Percentiles rank a stretch among this genome's conserved stretches.
phyloP scores from a whole-genome alignment of 2,113 vertebrate species.

The Camelus dromedarius region DNA sequence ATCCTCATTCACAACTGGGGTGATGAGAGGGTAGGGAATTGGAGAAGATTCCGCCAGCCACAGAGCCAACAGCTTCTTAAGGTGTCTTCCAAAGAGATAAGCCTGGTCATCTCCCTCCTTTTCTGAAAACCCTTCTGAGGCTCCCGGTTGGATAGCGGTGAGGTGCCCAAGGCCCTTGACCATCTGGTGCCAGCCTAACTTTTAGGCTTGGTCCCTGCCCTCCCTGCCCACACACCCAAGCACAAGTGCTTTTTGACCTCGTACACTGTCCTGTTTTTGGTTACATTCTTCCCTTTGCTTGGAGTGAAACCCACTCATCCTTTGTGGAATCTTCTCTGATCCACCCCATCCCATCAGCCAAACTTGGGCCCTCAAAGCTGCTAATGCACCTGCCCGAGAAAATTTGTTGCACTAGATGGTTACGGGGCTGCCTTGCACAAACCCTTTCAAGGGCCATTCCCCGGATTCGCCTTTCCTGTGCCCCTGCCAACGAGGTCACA shows the following conservation, averaged over 20 bases:
- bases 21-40: background rate
- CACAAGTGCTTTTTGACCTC: background rate
- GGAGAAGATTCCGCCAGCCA: background rate
- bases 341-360: background rate
- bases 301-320: background rate
- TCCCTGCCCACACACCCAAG: background rate
- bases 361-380: background rate
- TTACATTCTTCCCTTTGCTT: background rate
- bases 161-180: background rate
- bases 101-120: background rate
- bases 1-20: constrained; percentile 14
- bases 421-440: background rate
- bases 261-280: background rate
- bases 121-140: background rate
- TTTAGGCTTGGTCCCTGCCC: background rate
- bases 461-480: background rate
- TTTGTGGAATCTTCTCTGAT: background rate
- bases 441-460: background rate
- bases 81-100: background rate
- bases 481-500: background rate
- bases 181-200: background rate
- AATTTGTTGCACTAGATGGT: background rate
- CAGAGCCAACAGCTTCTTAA: background rate
- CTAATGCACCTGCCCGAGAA: background rate
- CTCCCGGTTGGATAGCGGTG: background rate